Base-by-base conservation (phyloP, 2,113 vertebrate genomes). In the Periophthalmus modestus region DNA sequence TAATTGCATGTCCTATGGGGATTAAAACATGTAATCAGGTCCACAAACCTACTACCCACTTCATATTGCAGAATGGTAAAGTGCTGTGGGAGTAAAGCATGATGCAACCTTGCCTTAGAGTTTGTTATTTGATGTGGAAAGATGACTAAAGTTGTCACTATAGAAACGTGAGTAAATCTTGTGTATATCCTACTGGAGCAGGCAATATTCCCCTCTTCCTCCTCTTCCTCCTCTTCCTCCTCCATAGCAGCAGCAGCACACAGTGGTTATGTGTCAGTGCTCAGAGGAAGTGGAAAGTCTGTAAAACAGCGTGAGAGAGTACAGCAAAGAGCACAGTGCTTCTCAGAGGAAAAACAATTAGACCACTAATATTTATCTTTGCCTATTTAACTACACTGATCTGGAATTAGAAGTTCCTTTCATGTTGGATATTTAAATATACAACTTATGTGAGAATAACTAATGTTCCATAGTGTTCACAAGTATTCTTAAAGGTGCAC, bases 261-360 rank as follows among this genome's bases (percentile, higher is more conserved):
- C 39, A 66, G 69, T n/a, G 63, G 67, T 71, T 80, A 59, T 79
- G 80, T 79, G 74, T 89, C 68, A 47, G 48, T 66, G 50, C 82
- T 77, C 70, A 80, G 84, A 89, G 89, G 89, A 92, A 90, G 74
- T 88, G 85, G 80, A 85, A 91, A 88, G 88, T 90, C 84, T 87
- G 65, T 88, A 80, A 82, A 83, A 81, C 83, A 83, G 79, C 68
- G 71, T 85, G 78, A 73, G 90, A 87, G 84, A 87, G 89, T 28
- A 28, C 28, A 81, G 78, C 72, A 85, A 81, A 88, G 83, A 87
- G 82, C 69, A 23, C 50, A 23, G 61, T 52, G 71, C 69, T 87
- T 92, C 90, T 89, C 86, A 88, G 85, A 82, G 90, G 82, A 16
- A 70, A 59, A n/a, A 72, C 65, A 63, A 48, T 72, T 59, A 68